Base-by-base conservation (phyloP, 2,888 invertebrate species). In the Argyra leucocephala region DNA sequence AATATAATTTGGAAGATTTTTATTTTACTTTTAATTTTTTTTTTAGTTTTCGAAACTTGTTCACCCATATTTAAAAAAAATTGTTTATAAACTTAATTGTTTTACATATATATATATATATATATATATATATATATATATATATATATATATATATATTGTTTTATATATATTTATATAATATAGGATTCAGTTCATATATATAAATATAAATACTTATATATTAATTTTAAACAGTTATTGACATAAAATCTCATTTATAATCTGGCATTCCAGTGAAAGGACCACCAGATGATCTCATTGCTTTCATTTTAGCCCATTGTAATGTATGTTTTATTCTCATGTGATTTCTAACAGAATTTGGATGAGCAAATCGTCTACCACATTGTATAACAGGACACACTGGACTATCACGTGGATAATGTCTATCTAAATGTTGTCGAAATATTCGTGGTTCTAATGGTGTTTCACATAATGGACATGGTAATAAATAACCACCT, bases 281-380 rank as follows among this genome's bases (percentile, higher is more conserved):
- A 21, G 80, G 80, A 10, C 80, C 80, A 67, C 80, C 80, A 67
- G 80, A 79, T 24, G 80, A 80, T 60, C 80, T 76, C 80, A 80
- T 80, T 65, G 88, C 88, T 81, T 91, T 91, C 86, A 91, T 91
- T 78, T 86, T 85, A 75, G 89, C 88, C 91, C 91, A 91, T 76
- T 90, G 88, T 71, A 84, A 81, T 62, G 88, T 85, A 80, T 91
- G 91, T 79, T 91, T 91, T 75, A 88, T 84, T 72, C 91, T 83
- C 91, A 91, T 91, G 81, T 91, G 91, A 82, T 91, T 91, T 73
- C 91, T 85, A 71, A 91, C 91, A 66, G 91, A 91, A 82, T 91
- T 91, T 69, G 91, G 91, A 80, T 91, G 91, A 68, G 89, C 85
- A 80, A 91, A 91, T 71, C 83, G 83, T 69, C 89, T 85, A 65